Base-by-base conservation (phyloP, 2,797 vertebrate genomes). In the Corythornis leucogaster region DNA sequence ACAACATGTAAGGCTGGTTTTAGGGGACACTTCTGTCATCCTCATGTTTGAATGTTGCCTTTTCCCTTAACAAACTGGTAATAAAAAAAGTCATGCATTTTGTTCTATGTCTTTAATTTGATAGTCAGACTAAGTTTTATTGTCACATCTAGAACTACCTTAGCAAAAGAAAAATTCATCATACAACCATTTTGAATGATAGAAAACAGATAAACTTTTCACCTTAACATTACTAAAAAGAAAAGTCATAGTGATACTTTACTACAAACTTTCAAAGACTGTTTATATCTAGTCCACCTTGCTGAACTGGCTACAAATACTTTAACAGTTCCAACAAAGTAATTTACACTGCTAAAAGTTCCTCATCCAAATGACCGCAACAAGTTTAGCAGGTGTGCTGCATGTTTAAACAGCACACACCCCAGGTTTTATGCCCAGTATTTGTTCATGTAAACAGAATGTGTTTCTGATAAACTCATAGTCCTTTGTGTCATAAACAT, bases 311-410 rank as follows among this genome's bases (percentile, higher is more conserved):
- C 57, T 92, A 77, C 3, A 14, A 71, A 68, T 81, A 86, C 22
- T 50, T 91, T 25, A 93, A 88, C n/a, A 91, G 58, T 48, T 89
- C 58, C 80, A 90, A 30, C 8, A 79, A 83, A 75, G 42, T 66
- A 46, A 90, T 92, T 87, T 71, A 43, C 38, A 58, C 48, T 85
- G 69, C 48, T 80, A 4, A 95, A 95, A 95, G 31, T 63, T 94
- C n/a, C 62, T 84, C 59, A 68, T 83, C 73, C 85, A 83, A 84
- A 71, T 25, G 63, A 61, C 21, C 4, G 2, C 59, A 85, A 58
- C 40, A 54, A 35, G 42, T 89, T 89, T 53, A 81, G 53, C 48
- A 85, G 83, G 53, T 84, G 45, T 84, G 50, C 76, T 80, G 46
- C 42, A 69, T 64, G 67, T 81, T 89, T 85, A 42, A 92, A 57